Evolutionary conservation across 2,888 invertebrate genomes (phyloP).

Genomic region (Drosophila suboccidentalis): DNA sequence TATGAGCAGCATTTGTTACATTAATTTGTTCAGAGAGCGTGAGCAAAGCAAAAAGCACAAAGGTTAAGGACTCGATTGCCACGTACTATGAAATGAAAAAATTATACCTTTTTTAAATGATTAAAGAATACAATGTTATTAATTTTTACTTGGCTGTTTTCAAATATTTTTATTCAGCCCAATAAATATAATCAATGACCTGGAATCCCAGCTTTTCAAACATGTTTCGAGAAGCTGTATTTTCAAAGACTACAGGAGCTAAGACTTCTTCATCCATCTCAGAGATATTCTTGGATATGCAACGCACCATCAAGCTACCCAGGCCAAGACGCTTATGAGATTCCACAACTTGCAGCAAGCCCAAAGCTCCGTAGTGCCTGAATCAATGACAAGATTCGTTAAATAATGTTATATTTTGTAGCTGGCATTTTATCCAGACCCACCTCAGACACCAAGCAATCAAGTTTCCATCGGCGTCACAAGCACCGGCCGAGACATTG

Average conservation of each 20-base stretch:
- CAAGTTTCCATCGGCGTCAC: slow-evolving; percentile 60
- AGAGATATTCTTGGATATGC: slow-evolving; percentile 70
- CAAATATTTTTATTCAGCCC: slow-evolving; percentile 35
- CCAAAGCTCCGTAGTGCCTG: background rate
- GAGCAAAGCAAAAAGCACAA: background rate
- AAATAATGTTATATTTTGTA: background rate
- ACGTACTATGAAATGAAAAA: no score
- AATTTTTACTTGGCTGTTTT: no score
- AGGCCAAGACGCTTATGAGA: slow-evolving; percentile 76
- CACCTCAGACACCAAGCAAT: slow-evolving; percentile 78
- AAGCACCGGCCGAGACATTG: slow-evolving; percentile 72
- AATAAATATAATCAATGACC: slow-evolving; percentile 70
- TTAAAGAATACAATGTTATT: no score
- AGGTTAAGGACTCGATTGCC: no score
- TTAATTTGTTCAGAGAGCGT: background rate
- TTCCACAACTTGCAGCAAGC: slow-evolving; percentile 58
- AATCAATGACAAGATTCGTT: background rate
- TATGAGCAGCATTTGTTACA: background rate
- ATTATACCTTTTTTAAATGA: no score
- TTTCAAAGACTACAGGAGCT: slow-evolving; percentile 74
- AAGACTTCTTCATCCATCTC: slow-evolving; percentile 66
- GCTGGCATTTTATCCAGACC: background rate
- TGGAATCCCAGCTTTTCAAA: slow-evolving; percentile 82
- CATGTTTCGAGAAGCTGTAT: slow-evolving; percentile 76
- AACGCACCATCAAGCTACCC: slow-evolving; percentile 75